These are phyloP conservation scores for Phrixothrix hirtus DNA, from an alignment of 2,888 invertebrate genomes.

Conservation along the genomic window DNA sequence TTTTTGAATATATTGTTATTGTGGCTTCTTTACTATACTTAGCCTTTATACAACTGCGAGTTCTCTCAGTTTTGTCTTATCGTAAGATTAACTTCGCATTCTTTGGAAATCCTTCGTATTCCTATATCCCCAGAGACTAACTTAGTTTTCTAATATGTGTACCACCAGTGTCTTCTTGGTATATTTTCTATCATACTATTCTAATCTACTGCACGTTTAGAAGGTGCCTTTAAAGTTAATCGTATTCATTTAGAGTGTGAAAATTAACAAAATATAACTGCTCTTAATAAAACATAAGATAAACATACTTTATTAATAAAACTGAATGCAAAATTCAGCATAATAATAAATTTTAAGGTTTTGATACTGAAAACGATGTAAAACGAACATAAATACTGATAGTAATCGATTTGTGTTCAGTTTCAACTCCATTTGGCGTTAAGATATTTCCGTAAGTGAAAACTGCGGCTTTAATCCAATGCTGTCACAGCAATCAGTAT, in stretches of 20 bases:
- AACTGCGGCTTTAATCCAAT: constrained; percentile 11
- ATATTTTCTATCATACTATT: neutral
- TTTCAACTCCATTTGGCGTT: constrained; percentile 10
- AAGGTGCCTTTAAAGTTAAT: neutral
- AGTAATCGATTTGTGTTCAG: constrained; percentile 14
- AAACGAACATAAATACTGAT: constrained; percentile 16
- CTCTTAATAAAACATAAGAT: too few species aligned
- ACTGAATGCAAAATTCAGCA: neutral
- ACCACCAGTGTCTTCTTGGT: too few species aligned
- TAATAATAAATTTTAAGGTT: neutral
- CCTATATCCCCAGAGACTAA: too few species aligned
- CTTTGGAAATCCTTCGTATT: too few species aligned
- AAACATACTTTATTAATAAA: too few species aligned
- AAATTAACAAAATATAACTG: too few species aligned
- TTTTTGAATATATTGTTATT: too few species aligned
- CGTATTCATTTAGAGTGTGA: neutral
- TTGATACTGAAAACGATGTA: neutral
- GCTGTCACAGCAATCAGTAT: constrained; percentile 6
- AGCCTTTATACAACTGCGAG: too few species aligned
- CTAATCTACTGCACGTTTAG: neutral
- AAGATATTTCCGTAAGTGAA: constrained; percentile 17
- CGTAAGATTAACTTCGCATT: too few species aligned
- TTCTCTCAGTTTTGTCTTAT: too few species aligned
- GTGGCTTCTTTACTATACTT: too few species aligned
- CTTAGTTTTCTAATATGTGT: too few species aligned